phyloP scores from a whole-genome alignment of 2,888 invertebrate species.

The Lordiphosa andalusiaca region DNA sequence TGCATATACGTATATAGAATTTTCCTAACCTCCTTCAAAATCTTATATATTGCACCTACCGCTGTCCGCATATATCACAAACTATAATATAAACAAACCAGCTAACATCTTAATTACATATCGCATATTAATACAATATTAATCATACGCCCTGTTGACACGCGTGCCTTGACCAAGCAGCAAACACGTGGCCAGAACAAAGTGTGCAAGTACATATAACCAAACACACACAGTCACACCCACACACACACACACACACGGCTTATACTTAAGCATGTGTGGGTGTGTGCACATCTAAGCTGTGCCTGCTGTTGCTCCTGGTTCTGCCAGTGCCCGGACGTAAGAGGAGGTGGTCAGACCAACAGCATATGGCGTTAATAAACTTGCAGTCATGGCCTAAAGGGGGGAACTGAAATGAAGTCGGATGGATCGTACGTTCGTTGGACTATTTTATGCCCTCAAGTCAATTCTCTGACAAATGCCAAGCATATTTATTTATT shows the following conservation, averaged over 20 bases:
- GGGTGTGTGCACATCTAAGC: conserved; percentile 60
- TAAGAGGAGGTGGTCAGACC: conserved; percentile 57
- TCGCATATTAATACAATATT: conserved; percentile 76
- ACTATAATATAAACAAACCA: conserved; percentile 44
- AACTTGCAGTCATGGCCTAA: conserved; percentile 56
- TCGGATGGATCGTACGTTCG: conserved; percentile 43
- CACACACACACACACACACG: neutral
- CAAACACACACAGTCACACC: neutral
- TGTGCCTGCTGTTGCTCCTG: conserved; percentile 20
- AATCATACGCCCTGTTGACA: conserved; percentile 76
- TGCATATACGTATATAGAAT: conserved; percentile 9
- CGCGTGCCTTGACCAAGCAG: conserved; percentile 37
- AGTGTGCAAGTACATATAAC: conserved; percentile 8
- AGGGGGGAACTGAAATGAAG: conserved; percentile 27
- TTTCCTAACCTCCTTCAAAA: too few relatives aligned
- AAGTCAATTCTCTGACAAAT: conserved; percentile 76
- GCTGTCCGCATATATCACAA: conserved; percentile 21
- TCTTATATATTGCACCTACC: conserved; percentile 1
- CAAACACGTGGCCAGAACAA: conserved; percentile 46
- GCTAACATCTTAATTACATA: conserved; percentile 74
- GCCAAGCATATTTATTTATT: conserved; percentile 75
- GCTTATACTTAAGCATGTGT: neutral
- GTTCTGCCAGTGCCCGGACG: conserved; percentile 24
- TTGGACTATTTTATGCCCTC: conserved; percentile 68
- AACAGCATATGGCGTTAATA: conserved; percentile 69